These are phyloP conservation scores for Salminus brasiliensis DNA, from an alignment of 2,113 vertebrate genomes.

Conservation along the genomic window DNA sequence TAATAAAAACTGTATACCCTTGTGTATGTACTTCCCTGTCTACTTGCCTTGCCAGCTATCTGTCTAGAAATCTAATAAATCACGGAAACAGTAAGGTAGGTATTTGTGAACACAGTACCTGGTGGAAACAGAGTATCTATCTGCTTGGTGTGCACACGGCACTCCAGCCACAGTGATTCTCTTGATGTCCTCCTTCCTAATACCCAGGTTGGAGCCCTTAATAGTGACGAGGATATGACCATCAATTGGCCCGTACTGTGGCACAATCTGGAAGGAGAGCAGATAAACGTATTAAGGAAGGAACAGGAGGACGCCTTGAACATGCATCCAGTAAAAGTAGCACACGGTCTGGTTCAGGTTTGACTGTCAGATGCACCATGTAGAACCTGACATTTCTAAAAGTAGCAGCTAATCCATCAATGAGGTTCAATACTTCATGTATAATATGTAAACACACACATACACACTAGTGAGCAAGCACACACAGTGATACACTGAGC, in stretches of 20 bases:
- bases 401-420: too few relatives aligned
- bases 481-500: too few relatives aligned
- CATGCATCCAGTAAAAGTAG: too few relatives aligned
- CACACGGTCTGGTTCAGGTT: too few relatives aligned
- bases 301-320: neutral
- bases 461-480: too few relatives aligned
- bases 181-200: slow-evolving; percentile 82
- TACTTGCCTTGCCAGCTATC: too few relatives aligned
- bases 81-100: neutral
- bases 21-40: too few relatives aligned
- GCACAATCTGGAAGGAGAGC: slow-evolving; percentile 80
- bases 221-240: slow-evolving; percentile 89
- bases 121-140: slow-evolving; percentile 90
- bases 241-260: slow-evolving; percentile 83
- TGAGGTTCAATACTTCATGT: too few relatives aligned
- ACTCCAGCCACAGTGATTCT: slow-evolving; percentile 82
- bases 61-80: neutral
- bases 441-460: too few relatives aligned
- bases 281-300: neutral
- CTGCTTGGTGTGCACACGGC: slow-evolving; percentile 80
- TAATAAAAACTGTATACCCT: too few relatives aligned
- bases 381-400: too few relatives aligned
- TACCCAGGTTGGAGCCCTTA: slow-evolving; percentile 91
- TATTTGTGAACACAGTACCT: slow-evolving; percentile 72
- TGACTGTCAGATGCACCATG: too few relatives aligned